Conservation (phyloP, 1,140 invertebrate genomes). For the Ips typographus region DNA sequence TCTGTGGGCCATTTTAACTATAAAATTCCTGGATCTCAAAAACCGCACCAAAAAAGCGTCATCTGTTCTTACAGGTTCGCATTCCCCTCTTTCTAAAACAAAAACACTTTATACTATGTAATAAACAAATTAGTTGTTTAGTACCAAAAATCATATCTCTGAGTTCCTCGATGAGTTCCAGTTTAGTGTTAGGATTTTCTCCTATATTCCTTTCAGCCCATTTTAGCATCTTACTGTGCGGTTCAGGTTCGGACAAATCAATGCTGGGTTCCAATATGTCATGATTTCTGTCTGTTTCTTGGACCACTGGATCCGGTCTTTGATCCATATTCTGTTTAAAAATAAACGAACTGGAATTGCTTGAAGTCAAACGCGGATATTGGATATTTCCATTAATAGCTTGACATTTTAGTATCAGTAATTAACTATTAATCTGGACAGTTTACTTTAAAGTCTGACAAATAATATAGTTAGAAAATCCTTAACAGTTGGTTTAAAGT, state of each 20-base stretch:
- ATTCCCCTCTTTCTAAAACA: conserved; percentile 70
- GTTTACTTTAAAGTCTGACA: too few species aligned
- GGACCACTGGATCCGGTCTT: background rate
- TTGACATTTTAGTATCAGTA: too few species aligned
- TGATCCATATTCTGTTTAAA: too few species aligned
- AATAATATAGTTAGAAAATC: too few species aligned
- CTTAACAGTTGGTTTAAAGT: too few species aligned
- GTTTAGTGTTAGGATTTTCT: conserved; percentile 57
- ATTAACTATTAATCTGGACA: too few species aligned
- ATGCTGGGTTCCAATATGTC: conserved; percentile 24
- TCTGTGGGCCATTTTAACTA: conserved; percentile 76
- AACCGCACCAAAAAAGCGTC: conserved; percentile 82
- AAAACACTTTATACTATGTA: background rate
- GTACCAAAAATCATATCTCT: conserved; percentile 75
- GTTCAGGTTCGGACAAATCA: conserved; percentile 40
- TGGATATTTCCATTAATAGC: too few species aligned
- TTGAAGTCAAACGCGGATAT: too few species aligned
- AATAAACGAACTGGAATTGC: too few species aligned
- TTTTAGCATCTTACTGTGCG: conserved; percentile 41
- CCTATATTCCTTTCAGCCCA: conserved; percentile 50
- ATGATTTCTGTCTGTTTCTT: background rate
- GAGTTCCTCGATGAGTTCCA: conserved; percentile 61
- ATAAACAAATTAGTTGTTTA: background rate
- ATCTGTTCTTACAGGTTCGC: conserved; percentile 73
- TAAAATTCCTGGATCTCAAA: conserved; percentile 79